Conservation (phyloP, 2,888 invertebrate species). For the Drosophila putrida region DNA sequence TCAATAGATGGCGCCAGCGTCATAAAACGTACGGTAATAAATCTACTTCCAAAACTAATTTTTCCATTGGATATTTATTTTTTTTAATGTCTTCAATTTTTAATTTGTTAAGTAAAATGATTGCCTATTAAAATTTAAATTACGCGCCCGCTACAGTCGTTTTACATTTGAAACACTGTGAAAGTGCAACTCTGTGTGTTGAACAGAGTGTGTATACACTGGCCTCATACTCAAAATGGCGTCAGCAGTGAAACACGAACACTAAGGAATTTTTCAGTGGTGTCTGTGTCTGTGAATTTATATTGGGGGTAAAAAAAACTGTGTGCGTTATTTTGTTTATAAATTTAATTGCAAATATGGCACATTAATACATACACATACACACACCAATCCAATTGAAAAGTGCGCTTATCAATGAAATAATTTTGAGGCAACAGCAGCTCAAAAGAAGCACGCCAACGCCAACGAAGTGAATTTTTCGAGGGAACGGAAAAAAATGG, state of each 20-base stretch:
- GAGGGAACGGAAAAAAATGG: constrained; percentile 83
- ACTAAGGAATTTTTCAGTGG: constrained; percentile 80
- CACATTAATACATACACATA: constrained; percentile 73
- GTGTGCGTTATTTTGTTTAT: constrained; percentile 80
- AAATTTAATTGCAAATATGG: constrained; percentile 80
- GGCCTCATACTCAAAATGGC: constrained; percentile 68
- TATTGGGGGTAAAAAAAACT: constrained; percentile 74
- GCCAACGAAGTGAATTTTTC: constrained; percentile 75
- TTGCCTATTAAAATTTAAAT: too few relatives aligned
- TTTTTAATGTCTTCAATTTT: too few relatives aligned
- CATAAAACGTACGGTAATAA: too few relatives aligned
- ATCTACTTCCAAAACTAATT: too few relatives aligned
- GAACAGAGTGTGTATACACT: constrained; percentile 47
- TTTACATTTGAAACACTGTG: constrained; percentile 15
- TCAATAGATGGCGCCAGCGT: too few relatives aligned
- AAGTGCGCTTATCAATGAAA: constrained; percentile 77
- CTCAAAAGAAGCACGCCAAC: constrained; percentile 60
- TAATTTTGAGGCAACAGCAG: constrained; percentile 49
- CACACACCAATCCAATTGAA: constrained; percentile 49
- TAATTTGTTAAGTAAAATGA: too few relatives aligned
- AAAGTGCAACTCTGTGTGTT: constrained; percentile 49
- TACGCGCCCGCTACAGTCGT: not conserved
- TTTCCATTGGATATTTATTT: too few relatives aligned
- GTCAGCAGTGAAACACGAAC: constrained; percentile 76
- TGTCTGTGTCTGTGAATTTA: constrained; percentile 81